A percentile compares a stretch with the other conserved stretches of the same genome.
Evolutionary conservation across 2,888 invertebrate species (phyloP).

Genomic region (Isoperla grammatica): DNA sequence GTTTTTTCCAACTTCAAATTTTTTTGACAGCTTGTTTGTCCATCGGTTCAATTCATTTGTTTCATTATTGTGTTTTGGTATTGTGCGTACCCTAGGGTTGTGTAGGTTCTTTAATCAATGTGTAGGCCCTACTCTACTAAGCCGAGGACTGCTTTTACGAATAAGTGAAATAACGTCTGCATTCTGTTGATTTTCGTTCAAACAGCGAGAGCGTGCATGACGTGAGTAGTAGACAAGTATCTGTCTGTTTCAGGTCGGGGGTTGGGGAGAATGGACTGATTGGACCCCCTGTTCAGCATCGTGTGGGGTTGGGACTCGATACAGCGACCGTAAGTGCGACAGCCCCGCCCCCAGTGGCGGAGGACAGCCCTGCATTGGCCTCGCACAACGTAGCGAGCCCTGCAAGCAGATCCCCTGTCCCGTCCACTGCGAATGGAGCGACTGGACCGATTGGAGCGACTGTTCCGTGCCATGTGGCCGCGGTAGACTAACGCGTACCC

Average conservation of each 20-base stretch:
- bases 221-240: too few relatives aligned
- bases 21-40: too few relatives aligned
- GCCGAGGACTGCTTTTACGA: too few relatives aligned
- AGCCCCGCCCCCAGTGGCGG: conserved; percentile 11
- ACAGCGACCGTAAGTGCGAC: conserved; percentile 48
- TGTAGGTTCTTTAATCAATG: too few relatives aligned
- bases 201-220: too few relatives aligned
- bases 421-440: conserved; percentile 40
- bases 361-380: conserved; percentile 38
- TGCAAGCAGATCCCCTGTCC: not conserved
- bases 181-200: too few relatives aligned
- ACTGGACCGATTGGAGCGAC: conserved; percentile 40
- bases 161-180: too few relatives aligned
- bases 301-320: conserved; percentile 50
- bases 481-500: conserved; percentile 35
- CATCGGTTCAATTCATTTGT: too few relatives aligned
- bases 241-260: not conserved
- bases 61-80: too few relatives aligned
- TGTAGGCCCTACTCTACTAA: too few relatives aligned
- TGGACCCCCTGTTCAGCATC: conserved; percentile 52
- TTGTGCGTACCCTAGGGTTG: too few relatives aligned
- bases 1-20: too few relatives aligned
- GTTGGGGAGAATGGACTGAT: conserved; percentile 44
- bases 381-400: conserved; percentile 38
- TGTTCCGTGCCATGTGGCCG: conserved; percentile 41